Percentiles rank a stretch among this genome's conserved stretches.
Evolutionary conservation across 1,140 invertebrate species (phyloP).

Genomic region (Stegodyphus mimosarum): DNA sequence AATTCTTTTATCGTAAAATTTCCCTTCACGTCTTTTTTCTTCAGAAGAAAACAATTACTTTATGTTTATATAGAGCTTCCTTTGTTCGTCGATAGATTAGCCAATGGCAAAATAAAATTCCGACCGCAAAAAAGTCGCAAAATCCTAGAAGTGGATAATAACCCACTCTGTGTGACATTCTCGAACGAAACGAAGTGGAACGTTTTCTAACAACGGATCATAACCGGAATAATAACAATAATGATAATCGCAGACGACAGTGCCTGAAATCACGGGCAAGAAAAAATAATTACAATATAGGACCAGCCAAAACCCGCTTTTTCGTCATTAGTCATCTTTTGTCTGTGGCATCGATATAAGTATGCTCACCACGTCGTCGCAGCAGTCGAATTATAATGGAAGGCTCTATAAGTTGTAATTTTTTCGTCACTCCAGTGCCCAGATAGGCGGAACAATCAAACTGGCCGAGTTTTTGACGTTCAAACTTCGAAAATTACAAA

Average conservation of each 20-base stretch:
- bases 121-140: not conserved
- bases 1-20: no score
- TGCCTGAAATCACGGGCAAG: not conserved
- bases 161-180: constrained; percentile 23
- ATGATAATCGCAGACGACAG: constrained; percentile 19
- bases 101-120: constrained; percentile 18
- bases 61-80: no score
- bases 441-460: constrained; percentile 47
- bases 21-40: no score
- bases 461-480: constrained; percentile 26
- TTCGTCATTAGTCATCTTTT: constrained; percentile 52
- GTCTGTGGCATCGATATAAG: not conserved
- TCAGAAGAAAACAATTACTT: no score
- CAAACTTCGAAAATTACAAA: constrained; percentile 18
- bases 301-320: constrained; percentile 42
- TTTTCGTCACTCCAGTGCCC: constrained; percentile 32
- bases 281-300: constrained; percentile 48
- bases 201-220: constrained; percentile 20
- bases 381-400: constrained; percentile 16
- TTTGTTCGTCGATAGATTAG: no score
- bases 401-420: constrained; percentile 41
- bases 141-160: constrained; percentile 30
- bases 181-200: constrained; percentile 22
- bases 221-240: constrained; percentile 54
- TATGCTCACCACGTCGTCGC: constrained; percentile 27